A percentile compares a stretch with the other conserved stretches of the same genome.
phyloP scores from a whole-genome alignment of 2,797 vertebrate species.

The Lepus townsendii region DNA sequence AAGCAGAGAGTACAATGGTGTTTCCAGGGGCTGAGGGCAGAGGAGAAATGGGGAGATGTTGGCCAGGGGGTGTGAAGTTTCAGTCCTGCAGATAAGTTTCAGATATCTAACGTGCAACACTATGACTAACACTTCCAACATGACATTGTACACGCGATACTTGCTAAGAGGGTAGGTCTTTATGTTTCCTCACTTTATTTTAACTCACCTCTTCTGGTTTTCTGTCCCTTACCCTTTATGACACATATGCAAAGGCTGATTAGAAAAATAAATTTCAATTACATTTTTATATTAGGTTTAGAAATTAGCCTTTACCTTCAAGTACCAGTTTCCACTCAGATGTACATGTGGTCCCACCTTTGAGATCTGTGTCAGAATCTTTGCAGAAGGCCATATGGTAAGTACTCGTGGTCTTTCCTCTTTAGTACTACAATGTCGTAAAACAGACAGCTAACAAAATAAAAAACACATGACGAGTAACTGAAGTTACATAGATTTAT shows the following conservation, averaged over 20 bases:
- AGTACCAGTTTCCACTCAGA: conserved; percentile 89
- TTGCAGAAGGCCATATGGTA: conserved; percentile 91
- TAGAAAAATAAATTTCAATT: conserved; percentile 39
- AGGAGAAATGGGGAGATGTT: not conserved
- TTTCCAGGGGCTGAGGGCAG: not conserved
- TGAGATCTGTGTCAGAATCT: conserved; percentile 90
- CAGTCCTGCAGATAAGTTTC: not conserved
- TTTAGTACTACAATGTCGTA: conserved; percentile 89
- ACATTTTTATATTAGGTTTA: conserved; percentile 31
- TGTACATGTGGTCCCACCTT: conserved; percentile 86
- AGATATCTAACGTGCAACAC: not conserved
- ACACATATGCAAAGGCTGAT: not conserved
- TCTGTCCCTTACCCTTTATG: not conserved
- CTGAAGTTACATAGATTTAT: conserved; percentile 1
- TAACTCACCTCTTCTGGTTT: conserved; percentile 31
- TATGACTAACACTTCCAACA: not conserved
- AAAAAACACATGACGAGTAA: conserved; percentile 52
- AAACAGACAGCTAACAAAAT: conserved; percentile 88
- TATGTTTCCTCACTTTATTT: conserved; percentile 48
- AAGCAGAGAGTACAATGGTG: not conserved
- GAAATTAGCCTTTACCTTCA: conserved; percentile 86
- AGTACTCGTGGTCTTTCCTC: conserved; percentile 89
- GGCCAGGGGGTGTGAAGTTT: not conserved
- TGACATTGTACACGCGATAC: not conserved
- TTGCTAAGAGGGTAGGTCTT: not conserved